Evolutionary conservation across 2,113 vertebrate genomes (phyloP).

Genomic region (Tetraodon nigroviridis): DNA sequence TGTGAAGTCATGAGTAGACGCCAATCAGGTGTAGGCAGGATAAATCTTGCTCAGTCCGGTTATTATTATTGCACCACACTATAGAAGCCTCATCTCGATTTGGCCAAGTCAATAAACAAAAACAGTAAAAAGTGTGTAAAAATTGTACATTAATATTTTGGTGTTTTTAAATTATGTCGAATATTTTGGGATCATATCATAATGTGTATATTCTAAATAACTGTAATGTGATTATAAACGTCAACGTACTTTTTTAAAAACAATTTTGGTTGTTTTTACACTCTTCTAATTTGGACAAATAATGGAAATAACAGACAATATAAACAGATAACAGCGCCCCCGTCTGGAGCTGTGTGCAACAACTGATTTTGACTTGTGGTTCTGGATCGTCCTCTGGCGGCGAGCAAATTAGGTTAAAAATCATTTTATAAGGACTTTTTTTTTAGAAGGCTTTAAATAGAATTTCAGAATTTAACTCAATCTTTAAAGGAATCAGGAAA

Average conservation of each 20-base stretch:
- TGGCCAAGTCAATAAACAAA: constrained; percentile 13
- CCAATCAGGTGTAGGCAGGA: constrained; percentile 63
- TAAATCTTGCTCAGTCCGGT: constrained; percentile 73
- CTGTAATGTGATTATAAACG: neutral
- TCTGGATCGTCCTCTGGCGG: constrained; percentile 44
- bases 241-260: neutral
- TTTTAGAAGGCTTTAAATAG: neutral
- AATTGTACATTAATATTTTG: too few relatives aligned
- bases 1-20: constrained; percentile 49
- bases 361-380: neutral
- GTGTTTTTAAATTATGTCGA: neutral
- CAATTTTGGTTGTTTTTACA: neutral
- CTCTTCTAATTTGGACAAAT: neutral
- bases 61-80: constrained; percentile 60
- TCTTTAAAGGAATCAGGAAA: too few relatives aligned
- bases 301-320: constrained; percentile 1
- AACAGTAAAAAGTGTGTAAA: too few relatives aligned
- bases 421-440: neutral
- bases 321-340: constrained; percentile 49
- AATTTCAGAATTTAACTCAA: too few relatives aligned
- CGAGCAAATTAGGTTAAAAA: neutral
- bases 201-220: neutral
- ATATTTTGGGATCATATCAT: neutral
- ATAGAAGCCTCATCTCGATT: constrained; percentile 42
- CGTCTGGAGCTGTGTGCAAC: constrained; percentile 14